phyloP scores from a whole-genome alignment of 2,888 invertebrate genomes.

The Pollenia angustigena region DNA sequence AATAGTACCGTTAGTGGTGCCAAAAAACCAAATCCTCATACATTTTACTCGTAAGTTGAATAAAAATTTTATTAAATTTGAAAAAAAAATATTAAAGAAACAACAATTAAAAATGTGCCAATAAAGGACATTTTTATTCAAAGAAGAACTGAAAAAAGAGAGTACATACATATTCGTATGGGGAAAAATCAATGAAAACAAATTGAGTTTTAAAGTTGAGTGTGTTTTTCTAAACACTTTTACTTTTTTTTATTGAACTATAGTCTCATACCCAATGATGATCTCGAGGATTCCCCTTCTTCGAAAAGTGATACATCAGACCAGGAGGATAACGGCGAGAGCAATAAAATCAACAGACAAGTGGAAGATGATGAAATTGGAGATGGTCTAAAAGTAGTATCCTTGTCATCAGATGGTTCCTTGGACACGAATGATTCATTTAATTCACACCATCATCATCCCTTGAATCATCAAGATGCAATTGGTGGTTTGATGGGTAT shows the following conservation, averaged over 20 bases:
- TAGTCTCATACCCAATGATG: conserved; percentile 94
- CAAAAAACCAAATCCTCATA: conserved; percentile 86
- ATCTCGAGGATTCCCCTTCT: conserved; percentile 90
- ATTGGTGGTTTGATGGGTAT: conserved; percentile 81
- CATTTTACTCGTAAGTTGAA: conserved; percentile 94
- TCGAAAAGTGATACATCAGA: conserved; percentile 90
- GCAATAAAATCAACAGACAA: conserved; percentile 79
- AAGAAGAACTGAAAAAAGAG: not conserved
- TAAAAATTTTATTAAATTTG: not conserved
- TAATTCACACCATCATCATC: conserved; percentile 81
- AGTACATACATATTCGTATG: conserved; percentile 25
- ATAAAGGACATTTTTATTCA: conserved; percentile 47
- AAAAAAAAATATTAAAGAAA: not conserved
- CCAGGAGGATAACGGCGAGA: conserved; percentile 85
- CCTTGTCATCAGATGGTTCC: conserved; percentile 81
- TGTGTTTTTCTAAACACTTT: conserved; percentile 13
- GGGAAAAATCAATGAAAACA: conserved; percentile 70
- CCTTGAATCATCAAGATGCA: conserved; percentile 81
- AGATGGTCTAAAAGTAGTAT: conserved; percentile 83
- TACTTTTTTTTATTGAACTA: conserved; percentile 71
- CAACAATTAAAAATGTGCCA: not conserved
- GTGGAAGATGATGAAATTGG: conserved; percentile 84
- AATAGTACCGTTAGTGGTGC: conserved; percentile 64
- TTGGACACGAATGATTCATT: conserved; percentile 81
- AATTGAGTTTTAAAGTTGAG: conserved; percentile 41